Percentiles rank a stretch among this genome's conserved stretches.
phyloP scores from a whole-genome alignment of 2,888 invertebrate species.

The Pyralis farinalis region DNA sequence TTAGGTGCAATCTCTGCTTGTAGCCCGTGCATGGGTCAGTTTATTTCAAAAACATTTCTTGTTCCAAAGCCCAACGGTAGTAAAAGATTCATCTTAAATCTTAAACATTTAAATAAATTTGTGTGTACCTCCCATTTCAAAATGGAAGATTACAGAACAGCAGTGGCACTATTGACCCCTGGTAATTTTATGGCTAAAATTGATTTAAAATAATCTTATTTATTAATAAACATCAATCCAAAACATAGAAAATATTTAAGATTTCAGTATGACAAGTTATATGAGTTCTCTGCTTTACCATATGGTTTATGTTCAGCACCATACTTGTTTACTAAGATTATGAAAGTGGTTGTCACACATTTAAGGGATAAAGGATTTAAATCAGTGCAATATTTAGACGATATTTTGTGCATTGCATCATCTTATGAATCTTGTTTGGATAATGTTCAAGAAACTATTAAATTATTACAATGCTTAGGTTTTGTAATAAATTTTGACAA shows the following conservation, averaged over 20 bases:
- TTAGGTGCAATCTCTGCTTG: too few relatives aligned
- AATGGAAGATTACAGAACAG: constrained; percentile 18
- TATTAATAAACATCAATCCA: background rate
- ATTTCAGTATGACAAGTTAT: constrained; percentile 3
- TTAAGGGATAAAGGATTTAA: constrained; percentile 12
- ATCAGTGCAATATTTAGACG: constrained; percentile 15
- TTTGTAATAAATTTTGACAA: constrained; percentile 6
- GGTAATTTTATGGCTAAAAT: constrained; percentile 10
- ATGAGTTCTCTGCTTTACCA: constrained; percentile 17
- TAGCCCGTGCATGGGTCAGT: too few relatives aligned
- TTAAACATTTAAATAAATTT: constrained; percentile 19
- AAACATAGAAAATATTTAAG: constrained; percentile 7
- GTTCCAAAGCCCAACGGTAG: constrained; percentile 16
- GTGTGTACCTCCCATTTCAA: constrained; percentile 18
- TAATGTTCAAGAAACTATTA: constrained; percentile 2
- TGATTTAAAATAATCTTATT: constrained; percentile 9
- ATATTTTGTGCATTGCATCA: constrained; percentile 6
- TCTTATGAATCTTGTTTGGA: background rate
- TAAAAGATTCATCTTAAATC: constrained; percentile 18
- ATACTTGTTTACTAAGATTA: constrained; percentile 17
- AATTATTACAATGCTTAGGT: constrained; percentile 6
- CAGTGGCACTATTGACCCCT: constrained; percentile 9
- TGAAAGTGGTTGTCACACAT: constrained; percentile 14
- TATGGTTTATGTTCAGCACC: constrained; percentile 20
- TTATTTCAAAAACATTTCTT: too few relatives aligned